Conservation (phyloP, 2,113 vertebrate genomes). For the Anoura caudifer region DNA sequence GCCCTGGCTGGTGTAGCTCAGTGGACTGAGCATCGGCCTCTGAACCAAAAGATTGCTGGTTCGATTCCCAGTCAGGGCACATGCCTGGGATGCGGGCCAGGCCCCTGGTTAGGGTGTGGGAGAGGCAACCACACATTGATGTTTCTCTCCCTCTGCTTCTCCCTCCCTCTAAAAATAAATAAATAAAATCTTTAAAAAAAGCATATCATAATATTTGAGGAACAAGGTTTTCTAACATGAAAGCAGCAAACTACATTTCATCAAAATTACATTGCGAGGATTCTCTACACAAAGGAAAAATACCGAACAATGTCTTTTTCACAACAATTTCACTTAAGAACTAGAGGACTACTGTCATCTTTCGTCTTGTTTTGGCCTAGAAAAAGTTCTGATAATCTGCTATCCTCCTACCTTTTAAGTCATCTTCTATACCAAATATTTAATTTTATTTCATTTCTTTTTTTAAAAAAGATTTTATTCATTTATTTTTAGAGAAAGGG, state of each 20-base stretch:
- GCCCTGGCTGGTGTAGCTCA: too few species aligned
- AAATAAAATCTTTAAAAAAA: too few species aligned
- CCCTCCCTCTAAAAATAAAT: too few species aligned
- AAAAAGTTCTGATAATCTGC: slow-evolving; percentile 15
- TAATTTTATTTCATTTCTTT: slow-evolving; percentile 23
- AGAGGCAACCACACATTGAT: too few species aligned
- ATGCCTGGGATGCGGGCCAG: too few species aligned
- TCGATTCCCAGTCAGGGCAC: too few species aligned
- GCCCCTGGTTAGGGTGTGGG: too few species aligned
- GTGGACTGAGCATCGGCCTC: too few species aligned
- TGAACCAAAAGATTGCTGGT: too few species aligned
- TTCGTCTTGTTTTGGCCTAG: background rate
- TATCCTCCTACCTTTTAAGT: background rate
- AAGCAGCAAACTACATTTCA: slow-evolving; percentile 16
- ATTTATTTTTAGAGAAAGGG: too few species aligned
- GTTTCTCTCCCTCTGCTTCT: too few species aligned
- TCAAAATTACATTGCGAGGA: background rate
- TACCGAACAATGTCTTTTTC: background rate
- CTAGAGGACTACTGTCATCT: background rate
- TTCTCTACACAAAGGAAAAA: background rate
- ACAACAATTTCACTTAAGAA: background rate
- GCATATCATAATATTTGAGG: background rate
- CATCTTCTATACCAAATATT: background rate
- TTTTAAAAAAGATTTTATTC: background rate
- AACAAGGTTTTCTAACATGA: slow-evolving; percentile 27